These are phyloP conservation scores for Hassar affinis DNA, from an alignment of 2,113 vertebrate species.

Conservation along the genomic window DNA sequence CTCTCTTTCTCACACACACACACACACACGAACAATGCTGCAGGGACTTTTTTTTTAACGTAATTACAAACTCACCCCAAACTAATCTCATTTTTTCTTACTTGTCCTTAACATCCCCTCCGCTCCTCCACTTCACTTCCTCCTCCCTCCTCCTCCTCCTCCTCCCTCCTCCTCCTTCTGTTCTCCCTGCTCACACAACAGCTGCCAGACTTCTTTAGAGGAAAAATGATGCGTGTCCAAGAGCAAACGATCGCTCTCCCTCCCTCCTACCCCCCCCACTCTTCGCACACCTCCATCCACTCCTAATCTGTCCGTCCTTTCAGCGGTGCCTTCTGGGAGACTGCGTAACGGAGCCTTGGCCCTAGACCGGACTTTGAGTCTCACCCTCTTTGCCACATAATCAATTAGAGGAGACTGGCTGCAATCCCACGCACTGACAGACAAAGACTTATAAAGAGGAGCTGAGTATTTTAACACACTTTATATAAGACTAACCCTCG, in stretches of 20 bases:
- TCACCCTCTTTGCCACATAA: slow-evolving; percentile 46
- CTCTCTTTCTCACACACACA: background rate
- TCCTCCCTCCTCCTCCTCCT: slow-evolving; percentile 27
- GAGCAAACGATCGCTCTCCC: slow-evolving; percentile 58
- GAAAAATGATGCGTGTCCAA: slow-evolving; percentile 67
- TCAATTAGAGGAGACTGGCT: slow-evolving; percentile 47
- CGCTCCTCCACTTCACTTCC: slow-evolving; percentile 4
- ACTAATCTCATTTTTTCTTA: slow-evolving; percentile 23
- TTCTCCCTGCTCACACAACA: slow-evolving; percentile 58
- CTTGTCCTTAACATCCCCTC: slow-evolving; percentile 24
- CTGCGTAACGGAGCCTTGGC: slow-evolving; percentile 21
- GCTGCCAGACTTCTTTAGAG: slow-evolving; percentile 67
- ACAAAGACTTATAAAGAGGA: slow-evolving; percentile 41
- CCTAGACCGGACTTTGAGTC: slow-evolving; percentile 32
- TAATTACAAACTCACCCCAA: slow-evolving; percentile 52
- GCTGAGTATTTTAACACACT: slow-evolving; percentile 39
- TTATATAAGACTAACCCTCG: slow-evolving; percentile 7
- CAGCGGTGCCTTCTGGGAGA: slow-evolving; percentile 39
- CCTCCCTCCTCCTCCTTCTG: slow-evolving; percentile 9
- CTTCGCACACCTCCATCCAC: slow-evolving; percentile 43
- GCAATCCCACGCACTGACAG: slow-evolving; percentile 40
- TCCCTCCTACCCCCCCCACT: slow-evolving; percentile 44
- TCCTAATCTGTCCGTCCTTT: slow-evolving; percentile 49
- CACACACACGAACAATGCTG: slow-evolving; percentile 50
- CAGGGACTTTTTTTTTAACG: slow-evolving; percentile 54